These are phyloP conservation scores for Cryptosula pallasiana DNA, from an alignment of 2,888 invertebrate genomes.

Conservation along the genomic window DNA sequence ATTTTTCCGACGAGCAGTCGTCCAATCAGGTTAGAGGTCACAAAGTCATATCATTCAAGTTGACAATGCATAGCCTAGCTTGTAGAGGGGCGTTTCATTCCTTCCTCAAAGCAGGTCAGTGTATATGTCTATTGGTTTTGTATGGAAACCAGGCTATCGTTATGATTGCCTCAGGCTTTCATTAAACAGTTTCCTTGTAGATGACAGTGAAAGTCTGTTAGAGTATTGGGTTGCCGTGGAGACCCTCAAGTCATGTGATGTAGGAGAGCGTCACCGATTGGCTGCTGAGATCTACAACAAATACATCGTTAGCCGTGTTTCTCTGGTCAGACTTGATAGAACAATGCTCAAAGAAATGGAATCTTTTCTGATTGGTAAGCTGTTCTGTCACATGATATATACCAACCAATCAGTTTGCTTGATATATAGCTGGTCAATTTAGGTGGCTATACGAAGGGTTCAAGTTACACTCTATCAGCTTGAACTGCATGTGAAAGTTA, in stretches of 20 bases:
- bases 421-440: no score
- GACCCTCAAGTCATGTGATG: conserved; percentile 19
- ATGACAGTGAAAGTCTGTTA: conserved; percentile 16
- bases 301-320: conserved; percentile 74
- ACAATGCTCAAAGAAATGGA: conserved; percentile 72
- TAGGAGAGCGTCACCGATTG: conserved; percentile 73
- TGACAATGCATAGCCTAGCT: conserved; percentile 9
- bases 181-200: no score
- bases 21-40: conserved; percentile 8
- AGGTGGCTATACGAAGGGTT: no score
- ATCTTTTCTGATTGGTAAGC: conserved; percentile 71
- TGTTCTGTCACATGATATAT: no score
- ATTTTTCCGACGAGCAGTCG: neutral
- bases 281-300: conserved; percentile 89
- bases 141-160: no score
- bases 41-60: conserved; percentile 11
- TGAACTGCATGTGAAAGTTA: no score
- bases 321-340: conserved; percentile 64
- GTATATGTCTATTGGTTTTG: no score
- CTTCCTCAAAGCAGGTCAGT: conserved; percentile 7
- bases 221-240: conserved; percentile 21
- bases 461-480: no score
- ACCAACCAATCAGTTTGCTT: no score
- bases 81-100: conserved; percentile 11
- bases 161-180: no score